Base-by-base conservation (phyloP, 2,888 invertebrate species). In the Drosophila sordidula region DNA sequence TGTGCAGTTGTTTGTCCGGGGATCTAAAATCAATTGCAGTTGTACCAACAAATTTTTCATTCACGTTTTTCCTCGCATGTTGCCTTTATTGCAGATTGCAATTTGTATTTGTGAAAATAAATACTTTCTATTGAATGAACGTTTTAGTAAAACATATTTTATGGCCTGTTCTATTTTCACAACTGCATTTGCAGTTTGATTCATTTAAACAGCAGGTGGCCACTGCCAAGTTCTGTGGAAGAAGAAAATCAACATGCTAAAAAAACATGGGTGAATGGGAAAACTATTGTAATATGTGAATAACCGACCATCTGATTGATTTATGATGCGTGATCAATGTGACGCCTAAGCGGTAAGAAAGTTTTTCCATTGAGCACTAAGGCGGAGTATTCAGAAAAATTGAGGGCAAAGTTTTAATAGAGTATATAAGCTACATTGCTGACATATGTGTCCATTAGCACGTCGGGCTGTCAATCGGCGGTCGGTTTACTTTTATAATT, bases 1-100 rank as follows among this genome's bases (percentile, higher is more conserved):
- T 36, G 50, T 46, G 56, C 66, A 42, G 66, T 25, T 66, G 44
- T 68, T 57, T 57, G 57, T 56, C 25, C 25, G 16, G 42, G 51
- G 67, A 68, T 68, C 51, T 51, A 68, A 68, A 68, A 57, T 67
- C 67, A 68, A 68, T 68, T 68, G 67, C 26, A 50, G 50, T 57
- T 55, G 18, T 32, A 49, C 54, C 50, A 54, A 54, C 52, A 52
- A 41, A 52, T 52, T 52, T 52, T 32, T 29, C 41, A 6, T 41
- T 18, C 6, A 6, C 9, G 6, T n/a, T 29, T 36, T 44, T 59
- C 36, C 26, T 36, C 22, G 39, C 34, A 1, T 59, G 39, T 50
- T 57, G 50, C 42, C 34, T 42, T 42, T 42, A 42, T 34, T 32
- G 32, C 22, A 22, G 52, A 34, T 22, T 42, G 11, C 22, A 34